Percentiles rank a stretch among this genome's conserved stretches.
phyloP scores from a whole-genome alignment of 2,888 invertebrate species.

The Rhagium mordax region DNA sequence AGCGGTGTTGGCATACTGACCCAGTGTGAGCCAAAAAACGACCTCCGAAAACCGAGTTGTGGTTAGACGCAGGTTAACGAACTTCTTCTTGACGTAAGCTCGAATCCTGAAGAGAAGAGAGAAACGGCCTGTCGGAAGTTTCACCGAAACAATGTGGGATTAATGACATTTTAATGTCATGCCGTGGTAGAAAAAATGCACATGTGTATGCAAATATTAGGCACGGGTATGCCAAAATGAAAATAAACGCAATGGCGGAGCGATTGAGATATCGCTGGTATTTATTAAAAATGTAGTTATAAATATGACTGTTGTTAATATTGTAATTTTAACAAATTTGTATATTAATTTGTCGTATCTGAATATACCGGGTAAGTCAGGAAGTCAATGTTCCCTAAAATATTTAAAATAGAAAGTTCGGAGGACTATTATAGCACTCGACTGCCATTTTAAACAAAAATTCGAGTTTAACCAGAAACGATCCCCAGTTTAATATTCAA shows the following conservation, averaged over 20 bases:
- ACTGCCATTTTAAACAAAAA: too few species aligned
- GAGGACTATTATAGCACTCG: too few species aligned
- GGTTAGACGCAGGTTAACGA: conserved; percentile 48
- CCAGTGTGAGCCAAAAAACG: conserved; percentile 43
- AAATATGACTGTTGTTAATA: too few species aligned
- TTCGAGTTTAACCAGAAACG: too few species aligned
- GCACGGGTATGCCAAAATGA: not conserved
- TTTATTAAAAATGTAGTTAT: too few species aligned
- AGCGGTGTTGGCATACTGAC: conserved; percentile 48
- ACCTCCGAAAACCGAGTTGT: conserved; percentile 44
- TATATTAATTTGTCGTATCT: too few species aligned
- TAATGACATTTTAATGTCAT: conserved; percentile 50
- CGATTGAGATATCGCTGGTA: not conserved
- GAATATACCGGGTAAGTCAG: too few species aligned
- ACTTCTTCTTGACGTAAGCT: conserved; percentile 39
- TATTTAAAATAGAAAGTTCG: too few species aligned
- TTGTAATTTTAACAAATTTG: too few species aligned
- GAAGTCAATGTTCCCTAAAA: too few species aligned
- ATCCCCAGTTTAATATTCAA: too few species aligned
- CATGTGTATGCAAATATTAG: conserved; percentile 24
- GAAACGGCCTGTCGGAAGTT: conserved; percentile 48
- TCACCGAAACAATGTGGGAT: conserved; percentile 59
- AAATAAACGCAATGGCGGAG: not conserved
- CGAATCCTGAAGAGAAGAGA: conserved; percentile 39
- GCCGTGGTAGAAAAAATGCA: conserved; percentile 33